Base-by-base conservation (phyloP, 2,888 invertebrate species). In the Hydriomena furcata region DNA sequence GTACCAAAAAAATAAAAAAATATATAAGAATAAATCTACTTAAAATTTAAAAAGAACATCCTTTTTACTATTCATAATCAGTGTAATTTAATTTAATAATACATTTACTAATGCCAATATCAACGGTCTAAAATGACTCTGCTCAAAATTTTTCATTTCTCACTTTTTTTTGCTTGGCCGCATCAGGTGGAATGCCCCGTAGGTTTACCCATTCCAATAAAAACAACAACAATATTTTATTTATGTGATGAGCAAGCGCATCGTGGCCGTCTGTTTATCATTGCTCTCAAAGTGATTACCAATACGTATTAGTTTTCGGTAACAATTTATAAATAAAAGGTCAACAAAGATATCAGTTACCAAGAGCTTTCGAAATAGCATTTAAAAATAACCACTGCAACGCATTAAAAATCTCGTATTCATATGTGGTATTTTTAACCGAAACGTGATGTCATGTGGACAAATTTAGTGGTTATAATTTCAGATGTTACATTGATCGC, bases 401-500 rank as follows among this genome's bases (percentile, higher is more conserved):
- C 53, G 51, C 49, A n/a, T n/a, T n/a, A 38, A 57, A 58, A 54
- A 57, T 50, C 46, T 25, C 17, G 41, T 49, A 56, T 36, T 46
- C 56, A 49, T 17, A 52, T 61, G 47, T 20, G 46, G 38, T 71
- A 71, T 74, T 73, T 71, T 70, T 56, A 58, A 55, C 44, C 47
- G 52, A 54, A 61, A 58, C 55, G 55, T 69, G 73, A 73, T 71
- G 70, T 72, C 74, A 75, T 45, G 58, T 13, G 37, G 57, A 54
- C 72, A 82, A 78, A 75, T 81, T 76, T 76, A 76, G 71, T 59
- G 61, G 66, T 66, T 61, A 70, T 76, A 74, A 76, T 64, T 71
- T 66, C 64, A 66, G 65, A 68, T 73, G 75, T 79, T 77, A 73
- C 77, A 81, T 82, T 79, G 83, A 88, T 86, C 74, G 78, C 63